Evolutionary conservation across 2,113 vertebrate species (phyloP).

Genomic region (Rhinolophus sinicus): DNA sequence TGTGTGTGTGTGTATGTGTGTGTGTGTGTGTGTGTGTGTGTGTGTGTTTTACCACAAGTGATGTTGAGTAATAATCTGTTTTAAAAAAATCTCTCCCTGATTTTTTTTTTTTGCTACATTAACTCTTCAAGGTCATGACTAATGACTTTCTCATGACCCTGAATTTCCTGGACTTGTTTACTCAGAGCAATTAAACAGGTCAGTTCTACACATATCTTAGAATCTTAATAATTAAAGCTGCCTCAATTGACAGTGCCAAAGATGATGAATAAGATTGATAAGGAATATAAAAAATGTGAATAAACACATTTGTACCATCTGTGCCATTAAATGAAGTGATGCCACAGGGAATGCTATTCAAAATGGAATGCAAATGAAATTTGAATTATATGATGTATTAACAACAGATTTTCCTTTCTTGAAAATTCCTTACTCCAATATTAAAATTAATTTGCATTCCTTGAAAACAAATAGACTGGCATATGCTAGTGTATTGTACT

Average conservation of each 20-base stretch:
- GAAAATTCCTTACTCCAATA: constrained; percentile 14
- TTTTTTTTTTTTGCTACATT: constrained; percentile 8
- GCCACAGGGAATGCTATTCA: background rate
- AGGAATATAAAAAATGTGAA: background rate
- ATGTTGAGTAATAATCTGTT: background rate
- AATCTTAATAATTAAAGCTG: background rate
- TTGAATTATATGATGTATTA: constrained; percentile 30
- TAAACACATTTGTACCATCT: background rate
- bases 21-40: too few species aligned
- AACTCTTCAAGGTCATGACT: constrained; percentile 37
- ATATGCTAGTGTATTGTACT: background rate
- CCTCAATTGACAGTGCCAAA: background rate
- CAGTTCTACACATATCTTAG: background rate
- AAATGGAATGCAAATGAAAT: constrained; percentile 60
- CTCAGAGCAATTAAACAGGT: background rate
- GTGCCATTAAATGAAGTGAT: background rate
- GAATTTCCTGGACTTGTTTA: constrained; percentile 60
- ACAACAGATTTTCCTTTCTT: constrained; percentile 42
- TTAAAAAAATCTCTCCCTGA: background rate
- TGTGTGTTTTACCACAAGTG: background rate
- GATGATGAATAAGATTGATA: background rate
- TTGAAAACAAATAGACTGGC: background rate
- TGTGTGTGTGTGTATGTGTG: too few species aligned
- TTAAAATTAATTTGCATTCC: constrained; percentile 65
- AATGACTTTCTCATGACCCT: constrained; percentile 56